Conservation (phyloP, 2,113 vertebrate species). For the Rhynchomys soricoides region DNA sequence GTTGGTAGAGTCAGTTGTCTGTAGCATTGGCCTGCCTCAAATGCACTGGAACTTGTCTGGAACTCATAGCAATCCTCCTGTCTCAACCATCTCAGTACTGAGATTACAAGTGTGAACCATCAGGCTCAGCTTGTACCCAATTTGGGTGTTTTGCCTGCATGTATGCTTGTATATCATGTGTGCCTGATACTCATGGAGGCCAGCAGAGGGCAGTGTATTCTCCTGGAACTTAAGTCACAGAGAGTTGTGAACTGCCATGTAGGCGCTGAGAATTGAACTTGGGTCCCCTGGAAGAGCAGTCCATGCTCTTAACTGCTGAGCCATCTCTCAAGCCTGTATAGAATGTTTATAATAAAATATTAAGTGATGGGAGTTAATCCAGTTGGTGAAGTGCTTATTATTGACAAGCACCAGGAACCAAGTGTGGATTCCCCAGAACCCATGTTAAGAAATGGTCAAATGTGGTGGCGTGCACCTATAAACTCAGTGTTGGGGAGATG, state of each 20-base stretch:
- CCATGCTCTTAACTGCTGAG: background rate
- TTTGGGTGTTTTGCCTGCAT: background rate
- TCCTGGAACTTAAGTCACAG: background rate
- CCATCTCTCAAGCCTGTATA: background rate
- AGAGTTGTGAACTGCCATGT: background rate
- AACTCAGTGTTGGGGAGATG: background rate
- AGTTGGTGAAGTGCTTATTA: background rate
- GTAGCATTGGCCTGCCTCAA: background rate
- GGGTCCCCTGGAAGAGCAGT: background rate
- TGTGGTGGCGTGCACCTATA: background rate
- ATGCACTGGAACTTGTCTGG: background rate
- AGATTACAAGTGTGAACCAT: background rate
- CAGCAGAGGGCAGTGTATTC: background rate
- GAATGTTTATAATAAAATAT: background rate
- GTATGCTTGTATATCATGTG: background rate
- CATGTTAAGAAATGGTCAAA: background rate
- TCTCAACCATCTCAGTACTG: background rate
- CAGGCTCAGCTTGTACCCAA: background rate
- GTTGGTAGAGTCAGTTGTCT: background rate
- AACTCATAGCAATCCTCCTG: background rate
- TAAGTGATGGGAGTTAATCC: background rate
- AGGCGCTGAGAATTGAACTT: background rate
- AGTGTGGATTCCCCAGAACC: background rate
- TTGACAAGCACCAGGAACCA: background rate
- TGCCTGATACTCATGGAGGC: background rate